phyloP scores from a whole-genome alignment of 2,113 vertebrate species.

The Pyrgilauda ruficollis region DNA sequence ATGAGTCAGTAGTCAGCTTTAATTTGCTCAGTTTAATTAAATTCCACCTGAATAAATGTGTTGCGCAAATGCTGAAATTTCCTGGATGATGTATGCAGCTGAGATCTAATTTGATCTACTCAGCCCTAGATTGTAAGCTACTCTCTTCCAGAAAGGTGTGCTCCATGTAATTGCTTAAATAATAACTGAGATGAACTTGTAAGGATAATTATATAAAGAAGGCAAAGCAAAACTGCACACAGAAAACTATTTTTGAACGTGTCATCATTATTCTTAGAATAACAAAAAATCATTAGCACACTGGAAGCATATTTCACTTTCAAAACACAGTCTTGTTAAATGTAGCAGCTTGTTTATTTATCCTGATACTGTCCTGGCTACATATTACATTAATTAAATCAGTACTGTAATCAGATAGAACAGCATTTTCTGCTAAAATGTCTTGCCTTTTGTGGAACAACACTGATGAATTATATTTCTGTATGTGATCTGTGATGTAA shows the following conservation, averaged over 20 bases:
- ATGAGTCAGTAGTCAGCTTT: constrained; percentile 39
- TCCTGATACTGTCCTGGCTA: not conserved
- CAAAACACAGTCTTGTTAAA: not conserved
- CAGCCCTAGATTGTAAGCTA: not conserved
- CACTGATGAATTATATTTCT: not conserved
- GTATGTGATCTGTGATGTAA: not conserved
- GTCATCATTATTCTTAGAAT: not conserved
- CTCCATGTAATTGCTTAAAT: not conserved
- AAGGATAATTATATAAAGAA: not conserved
- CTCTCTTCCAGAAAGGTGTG: not conserved
- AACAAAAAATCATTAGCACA: not conserved
- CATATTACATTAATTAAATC: not conserved
- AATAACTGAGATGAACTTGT: not conserved
- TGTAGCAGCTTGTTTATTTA: constrained; percentile 20
- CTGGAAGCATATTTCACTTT: not conserved
- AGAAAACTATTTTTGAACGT: not conserved
- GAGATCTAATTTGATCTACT: not conserved
- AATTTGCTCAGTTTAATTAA: constrained; percentile 57
- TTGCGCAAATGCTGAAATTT: constrained; percentile 10
- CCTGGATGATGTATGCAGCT: constrained; percentile 6
- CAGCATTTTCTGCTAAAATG: not conserved
- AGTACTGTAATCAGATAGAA: not conserved
- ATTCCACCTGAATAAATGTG: constrained; percentile 48
- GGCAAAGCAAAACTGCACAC: not conserved
- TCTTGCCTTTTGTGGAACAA: not conserved